Base-by-base conservation (phyloP, 2,113 vertebrate genomes). In the Fulica atra region DNA sequence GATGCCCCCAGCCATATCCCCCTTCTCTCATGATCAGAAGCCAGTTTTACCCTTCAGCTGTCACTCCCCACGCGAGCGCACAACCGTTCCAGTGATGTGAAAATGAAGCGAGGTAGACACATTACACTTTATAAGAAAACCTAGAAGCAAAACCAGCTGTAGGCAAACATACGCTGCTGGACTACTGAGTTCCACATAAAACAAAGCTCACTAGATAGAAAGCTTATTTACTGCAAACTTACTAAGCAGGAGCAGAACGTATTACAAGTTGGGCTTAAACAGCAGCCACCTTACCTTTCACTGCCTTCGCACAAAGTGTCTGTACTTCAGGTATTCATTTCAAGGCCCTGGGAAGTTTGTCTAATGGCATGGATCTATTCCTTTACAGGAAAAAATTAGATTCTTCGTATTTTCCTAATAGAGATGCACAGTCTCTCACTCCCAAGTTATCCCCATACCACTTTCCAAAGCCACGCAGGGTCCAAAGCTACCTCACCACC, bases 361-460 rank as follows among this genome's bases (percentile, higher is more conserved):
- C 28, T 7, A 66, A 42, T 29, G 25, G 16, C 14, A 18, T n/a
- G 21, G 31, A 70, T 78, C 9, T 73, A n/a, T 65, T 71, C 11
- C 51, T 84, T 50, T 74, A 51, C 5, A 54, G 53, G 35, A 71
- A 82, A 38, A 74, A 40, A 16, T 1, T 4, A 2, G 16, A 48
- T 74, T 57, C 3, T 63, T 92, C 53, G 13, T 35, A 29, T 71
- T 80, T 90, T 89, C 51, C 17, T 38, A 51, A 53, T 6, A 66
- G 26, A 76, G 56, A 10, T 1, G 8, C 1, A 3, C 18, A 16
- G 31, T 56, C 2, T 56, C 26, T 70, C 51, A 6, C 16, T 4
- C 11, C 3, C 29, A n/a, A 11, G 31, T 38, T n/a, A 73, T 4
- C 11, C 23, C 4, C 4, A 26, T 1, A 2, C 21, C 16, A 68